Conservation (phyloP, 2,888 invertebrate genomes). For the Macrophya alboannulata region DNA sequence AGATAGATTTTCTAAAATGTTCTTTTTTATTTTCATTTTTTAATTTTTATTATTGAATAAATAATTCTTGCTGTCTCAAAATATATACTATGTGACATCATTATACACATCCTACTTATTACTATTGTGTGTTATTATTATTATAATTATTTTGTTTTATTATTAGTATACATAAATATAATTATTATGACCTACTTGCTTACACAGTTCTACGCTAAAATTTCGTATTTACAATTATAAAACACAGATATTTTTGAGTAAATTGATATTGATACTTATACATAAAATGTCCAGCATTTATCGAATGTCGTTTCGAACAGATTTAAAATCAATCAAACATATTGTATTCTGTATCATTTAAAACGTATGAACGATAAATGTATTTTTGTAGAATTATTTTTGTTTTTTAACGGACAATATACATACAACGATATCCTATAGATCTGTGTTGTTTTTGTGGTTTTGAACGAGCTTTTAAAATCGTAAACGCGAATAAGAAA, state of each 20-base stretch:
- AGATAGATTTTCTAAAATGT: not conserved
- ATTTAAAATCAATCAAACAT: not conserved
- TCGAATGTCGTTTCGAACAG: not conserved
- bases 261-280: constrained; percentile 19
- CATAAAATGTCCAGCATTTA: constrained; percentile 61
- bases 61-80: constrained; percentile 44
- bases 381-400: no score
- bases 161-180: constrained; percentile 52
- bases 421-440: not conserved
- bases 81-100: constrained; percentile 28
- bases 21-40: not conserved
- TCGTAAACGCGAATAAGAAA: not conserved
- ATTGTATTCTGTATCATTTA: not conserved
- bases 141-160: constrained; percentile 13
- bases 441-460: constrained; percentile 9
- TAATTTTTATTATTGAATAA: constrained; percentile 19
- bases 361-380: not conserved
- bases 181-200: constrained; percentile 29
- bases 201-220: constrained; percentile 59
- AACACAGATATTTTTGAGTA: constrained; percentile 63
- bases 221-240: constrained; percentile 73
- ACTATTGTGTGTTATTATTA: constrained; percentile 34
- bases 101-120: constrained; percentile 40
- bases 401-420: not conserved
- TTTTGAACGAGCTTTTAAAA: constrained; percentile 17